Evolutionary conservation across 2,797 vertebrate species (phyloP).

Genomic region (Chaetodon trifasciatus): DNA sequence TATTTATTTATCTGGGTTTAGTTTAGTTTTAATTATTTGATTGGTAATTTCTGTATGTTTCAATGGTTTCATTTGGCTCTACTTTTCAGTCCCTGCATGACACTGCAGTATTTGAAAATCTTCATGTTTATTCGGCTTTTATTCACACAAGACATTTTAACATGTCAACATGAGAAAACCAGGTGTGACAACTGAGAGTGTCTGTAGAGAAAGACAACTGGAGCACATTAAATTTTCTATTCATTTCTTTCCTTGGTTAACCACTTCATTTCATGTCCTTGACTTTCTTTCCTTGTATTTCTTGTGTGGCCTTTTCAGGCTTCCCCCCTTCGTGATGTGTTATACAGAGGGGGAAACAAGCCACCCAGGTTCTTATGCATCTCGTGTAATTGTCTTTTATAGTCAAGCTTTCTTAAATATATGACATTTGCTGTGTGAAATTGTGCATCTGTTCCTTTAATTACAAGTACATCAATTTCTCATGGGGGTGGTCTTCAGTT

Average conservation of each 20-base stretch:
- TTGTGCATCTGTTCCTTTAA: not conserved
- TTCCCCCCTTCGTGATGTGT: too few relatives aligned
- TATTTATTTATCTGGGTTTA: not conserved
- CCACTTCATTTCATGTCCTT: too few relatives aligned
- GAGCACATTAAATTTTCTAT: too few relatives aligned
- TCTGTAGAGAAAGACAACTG: too few relatives aligned
- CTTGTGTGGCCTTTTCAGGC: not conserved
- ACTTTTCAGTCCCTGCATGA: not conserved
- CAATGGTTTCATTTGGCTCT: not conserved
- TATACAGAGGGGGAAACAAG: too few relatives aligned
- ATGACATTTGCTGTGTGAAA: not conserved
- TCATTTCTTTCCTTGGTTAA: too few relatives aligned
- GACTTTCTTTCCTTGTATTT: not conserved
- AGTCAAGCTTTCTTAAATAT: not conserved
- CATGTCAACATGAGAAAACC: not conserved
- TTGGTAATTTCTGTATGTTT: not conserved
- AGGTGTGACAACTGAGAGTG: not conserved
- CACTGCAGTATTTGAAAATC: not conserved
- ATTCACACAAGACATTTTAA: not conserved
- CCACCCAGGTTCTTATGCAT: not conserved
- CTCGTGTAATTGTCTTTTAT: not conserved
- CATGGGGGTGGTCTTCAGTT: not conserved
- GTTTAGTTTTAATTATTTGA: not conserved
- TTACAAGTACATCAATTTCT: not conserved
- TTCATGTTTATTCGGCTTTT: not conserved